Evolutionary conservation across 2,113 vertebrate genomes (phyloP), one percentile per base, ranked within the genome.

Genomic region (Eulemur macaco): DNA sequence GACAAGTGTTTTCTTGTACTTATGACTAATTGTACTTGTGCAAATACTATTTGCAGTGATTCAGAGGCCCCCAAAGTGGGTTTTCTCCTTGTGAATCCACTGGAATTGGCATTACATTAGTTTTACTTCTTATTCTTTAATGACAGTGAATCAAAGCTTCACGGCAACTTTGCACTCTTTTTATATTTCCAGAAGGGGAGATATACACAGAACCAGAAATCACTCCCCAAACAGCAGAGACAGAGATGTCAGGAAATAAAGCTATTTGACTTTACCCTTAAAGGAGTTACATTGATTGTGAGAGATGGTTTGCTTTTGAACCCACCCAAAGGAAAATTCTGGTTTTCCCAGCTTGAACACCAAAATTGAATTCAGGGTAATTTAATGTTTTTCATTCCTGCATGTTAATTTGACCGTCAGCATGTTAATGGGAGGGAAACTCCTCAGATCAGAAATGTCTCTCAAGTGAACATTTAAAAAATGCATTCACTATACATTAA

Each of bases 361-460:
- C 58, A 87, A 87, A 85, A 93, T 89, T 91, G 91, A 91, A 95
- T 87, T 93, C 37, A 81, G 34, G n/a, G 56, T 45, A 95, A 81
- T 14, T 60, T 90, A 69, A 60, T 89, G 18, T 86, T 80, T 82
- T 45, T 7, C 82, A 81, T 68, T 27, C 34, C 89, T 42, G 63
- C 34, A 77, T 54, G 12, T 74, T 96, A 78, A 91, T 45, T 73
- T 84, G 54, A 25, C 50, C 25, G 56, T 73, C 69, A 89, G 34
- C 25, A n/a, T 69, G 10, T 71, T 54, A 73, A 27, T 80, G 34
- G 78, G 14, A 92, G 52, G 42, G 50, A 58, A 88, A 50, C 37
- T 73, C 52, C 54, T 93, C 27, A 74, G 34, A 63, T 94, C 25
- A 52, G 3, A 83, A 88, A 8, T 52, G n/a, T 54, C 47, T 68